These are phyloP conservation scores for Pluvianellus socialis DNA, from an alignment of 2,113 vertebrate species.

Conservation along the genomic window DNA sequence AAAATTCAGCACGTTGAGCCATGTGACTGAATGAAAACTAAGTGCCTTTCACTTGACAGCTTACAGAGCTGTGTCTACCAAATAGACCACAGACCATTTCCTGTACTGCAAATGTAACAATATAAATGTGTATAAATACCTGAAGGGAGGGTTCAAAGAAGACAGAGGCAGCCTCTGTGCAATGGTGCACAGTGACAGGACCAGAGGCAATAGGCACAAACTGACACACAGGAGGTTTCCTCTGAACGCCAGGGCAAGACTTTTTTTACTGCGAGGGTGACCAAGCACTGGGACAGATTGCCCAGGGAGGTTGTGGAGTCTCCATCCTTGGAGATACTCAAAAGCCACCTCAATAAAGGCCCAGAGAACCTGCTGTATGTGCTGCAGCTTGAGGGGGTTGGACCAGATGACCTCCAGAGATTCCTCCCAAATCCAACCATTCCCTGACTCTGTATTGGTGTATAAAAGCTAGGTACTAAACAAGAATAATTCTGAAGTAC, in stretches of 20 bases:
- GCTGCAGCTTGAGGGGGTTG: not conserved
- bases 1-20: not conserved
- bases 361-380: not conserved
- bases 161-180: not conserved
- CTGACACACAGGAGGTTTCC: not conserved
- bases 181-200: not conserved
- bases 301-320: not conserved
- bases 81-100: not conserved
- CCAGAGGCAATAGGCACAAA: not conserved
- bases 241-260: not conserved
- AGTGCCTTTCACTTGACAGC: not conserved
- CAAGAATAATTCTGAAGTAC: not conserved
- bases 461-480: not conserved
- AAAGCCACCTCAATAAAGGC: not conserved
- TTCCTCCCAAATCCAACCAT: not conserved
- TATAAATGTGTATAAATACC: not conserved
- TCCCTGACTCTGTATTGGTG: not conserved
- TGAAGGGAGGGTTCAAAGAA: not conserved
- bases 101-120: not conserved
- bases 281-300: not conserved
- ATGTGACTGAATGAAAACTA: not conserved
- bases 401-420: not conserved
- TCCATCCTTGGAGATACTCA: not conserved
- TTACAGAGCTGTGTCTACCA: not conserved
- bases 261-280: not conserved